Conservation (phyloP, 2,888 invertebrate genomes). For the Nemotelus nigrinus region DNA sequence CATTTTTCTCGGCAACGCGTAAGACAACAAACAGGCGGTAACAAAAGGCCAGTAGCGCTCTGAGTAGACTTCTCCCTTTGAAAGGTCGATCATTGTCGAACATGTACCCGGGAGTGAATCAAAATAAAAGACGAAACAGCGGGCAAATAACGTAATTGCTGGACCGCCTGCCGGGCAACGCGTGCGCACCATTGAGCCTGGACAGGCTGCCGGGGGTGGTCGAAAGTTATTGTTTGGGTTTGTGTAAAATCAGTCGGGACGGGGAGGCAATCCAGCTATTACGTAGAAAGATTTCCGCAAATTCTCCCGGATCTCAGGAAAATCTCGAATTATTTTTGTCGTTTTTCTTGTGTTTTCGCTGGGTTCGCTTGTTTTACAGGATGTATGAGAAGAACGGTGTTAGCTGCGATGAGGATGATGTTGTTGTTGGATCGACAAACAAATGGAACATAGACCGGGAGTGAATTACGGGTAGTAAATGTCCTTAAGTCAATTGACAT, state of each 20-base stretch:
- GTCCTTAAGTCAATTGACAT: constrained; percentile 47
- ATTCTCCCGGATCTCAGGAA: constrained; percentile 30
- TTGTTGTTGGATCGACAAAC: no score
- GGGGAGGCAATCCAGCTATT: constrained; percentile 11
- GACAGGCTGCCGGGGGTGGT: constrained; percentile 19
- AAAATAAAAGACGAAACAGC: constrained; percentile 29
- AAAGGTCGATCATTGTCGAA: constrained; percentile 25
- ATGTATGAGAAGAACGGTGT: neutral
- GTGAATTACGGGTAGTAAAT: constrained; percentile 39
- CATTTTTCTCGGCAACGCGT: constrained; percentile 45
- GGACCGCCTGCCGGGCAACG: constrained; percentile 55
- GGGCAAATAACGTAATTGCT: constrained; percentile 53
- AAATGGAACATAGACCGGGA: neutral
- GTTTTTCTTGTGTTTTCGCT: neutral
- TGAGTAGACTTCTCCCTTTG: neutral
- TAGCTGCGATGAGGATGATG: neutral
- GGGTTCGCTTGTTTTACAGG: constrained; percentile 4
- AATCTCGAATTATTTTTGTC: constrained; percentile 8
- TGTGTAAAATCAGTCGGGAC: constrained; percentile 2
- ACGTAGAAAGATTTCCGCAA: constrained; percentile 43
- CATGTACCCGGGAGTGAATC: constrained; percentile 10
- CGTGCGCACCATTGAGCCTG: constrained; percentile 52
- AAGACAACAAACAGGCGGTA: constrained; percentile 47
- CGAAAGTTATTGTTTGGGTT: constrained; percentile 34
- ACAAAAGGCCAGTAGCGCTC: constrained; percentile 52